These are phyloP conservation scores for Apamea sordens DNA, from an alignment of 2,888 invertebrate species.

Conservation along the genomic window DNA sequence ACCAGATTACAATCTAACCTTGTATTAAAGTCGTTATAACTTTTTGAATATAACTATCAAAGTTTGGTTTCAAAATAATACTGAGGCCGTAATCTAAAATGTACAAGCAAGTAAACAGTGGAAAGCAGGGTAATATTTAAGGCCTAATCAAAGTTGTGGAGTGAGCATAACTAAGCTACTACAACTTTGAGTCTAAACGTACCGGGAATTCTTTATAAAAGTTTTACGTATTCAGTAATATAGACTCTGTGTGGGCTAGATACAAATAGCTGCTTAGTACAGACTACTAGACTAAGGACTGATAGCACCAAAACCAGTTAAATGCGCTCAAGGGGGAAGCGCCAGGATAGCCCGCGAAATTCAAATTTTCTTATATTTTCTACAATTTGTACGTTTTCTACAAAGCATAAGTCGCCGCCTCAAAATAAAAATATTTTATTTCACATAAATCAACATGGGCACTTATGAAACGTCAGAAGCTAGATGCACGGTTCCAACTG, in stretches of 20 bases:
- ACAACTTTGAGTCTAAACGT: conserved; percentile 46
- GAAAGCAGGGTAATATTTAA: conserved; percentile 58
- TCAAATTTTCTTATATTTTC: neutral
- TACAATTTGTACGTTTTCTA: neutral
- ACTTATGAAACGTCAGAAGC: neutral
- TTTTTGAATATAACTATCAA: conserved; percentile 19
- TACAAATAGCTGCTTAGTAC: neutral
- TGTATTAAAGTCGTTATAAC: neutral
- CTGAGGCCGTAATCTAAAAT: conserved; percentile 27
- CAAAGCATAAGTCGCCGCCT: neutral
- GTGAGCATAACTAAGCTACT: conserved; percentile 58
- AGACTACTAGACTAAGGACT: neutral
- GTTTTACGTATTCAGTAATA: conserved; percentile 31
- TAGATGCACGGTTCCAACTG: neutral
- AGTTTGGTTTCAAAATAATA: conserved; percentile 27
- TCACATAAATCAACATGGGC: neutral
- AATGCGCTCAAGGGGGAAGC: too few relatives aligned
- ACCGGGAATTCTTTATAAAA: conserved; percentile 41
- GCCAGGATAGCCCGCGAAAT: too few relatives aligned
- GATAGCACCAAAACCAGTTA: neutral
- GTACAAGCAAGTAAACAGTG: conserved; percentile 25
- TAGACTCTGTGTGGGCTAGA: conserved; percentile 8
- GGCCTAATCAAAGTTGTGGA: conserved; percentile 65
- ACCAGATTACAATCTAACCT: conserved; percentile 10
- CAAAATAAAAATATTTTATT: too few relatives aligned